Evolutionary conservation across 2,797 vertebrate species (phyloP).

Genomic region (Fratercula arctica): DNA sequence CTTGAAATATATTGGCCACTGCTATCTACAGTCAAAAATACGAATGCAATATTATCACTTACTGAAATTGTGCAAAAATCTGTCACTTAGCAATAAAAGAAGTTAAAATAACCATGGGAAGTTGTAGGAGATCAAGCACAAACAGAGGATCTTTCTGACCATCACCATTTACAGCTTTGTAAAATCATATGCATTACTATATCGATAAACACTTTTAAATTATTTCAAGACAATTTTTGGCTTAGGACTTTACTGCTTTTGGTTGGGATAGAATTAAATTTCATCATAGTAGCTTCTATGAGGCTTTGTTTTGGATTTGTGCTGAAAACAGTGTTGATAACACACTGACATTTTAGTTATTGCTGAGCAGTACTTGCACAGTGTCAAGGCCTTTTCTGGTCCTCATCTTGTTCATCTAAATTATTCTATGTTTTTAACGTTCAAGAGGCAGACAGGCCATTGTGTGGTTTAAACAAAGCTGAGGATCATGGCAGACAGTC

Average conservation of each 20-base stretch:
- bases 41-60: not conserved
- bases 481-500: not conserved
- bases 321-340: not conserved
- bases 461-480: not conserved
- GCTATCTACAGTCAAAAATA: not conserved
- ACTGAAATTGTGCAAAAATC: not conserved
- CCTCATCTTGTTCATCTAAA: not conserved
- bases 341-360: not conserved
- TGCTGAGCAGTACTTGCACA: not conserved
- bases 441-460: not conserved
- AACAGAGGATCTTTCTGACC: not conserved
- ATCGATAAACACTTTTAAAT: not conserved
- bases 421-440: not conserved
- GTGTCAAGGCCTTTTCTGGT: not conserved
- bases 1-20: not conserved
- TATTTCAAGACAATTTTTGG: not conserved
- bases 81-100: not conserved
- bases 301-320: not conserved
- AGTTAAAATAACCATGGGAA: not conserved
- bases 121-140: not conserved
- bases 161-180: not conserved
- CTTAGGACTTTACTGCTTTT: not conserved
- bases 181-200: not conserved
- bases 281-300: not conserved
- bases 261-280: not conserved